A percentile compares a stretch with the other conserved stretches of the same genome.
These are phyloP conservation scores for Calidris pygmaea DNA, from an alignment of 2,113 vertebrate species.

Conservation along the genomic window DNA sequence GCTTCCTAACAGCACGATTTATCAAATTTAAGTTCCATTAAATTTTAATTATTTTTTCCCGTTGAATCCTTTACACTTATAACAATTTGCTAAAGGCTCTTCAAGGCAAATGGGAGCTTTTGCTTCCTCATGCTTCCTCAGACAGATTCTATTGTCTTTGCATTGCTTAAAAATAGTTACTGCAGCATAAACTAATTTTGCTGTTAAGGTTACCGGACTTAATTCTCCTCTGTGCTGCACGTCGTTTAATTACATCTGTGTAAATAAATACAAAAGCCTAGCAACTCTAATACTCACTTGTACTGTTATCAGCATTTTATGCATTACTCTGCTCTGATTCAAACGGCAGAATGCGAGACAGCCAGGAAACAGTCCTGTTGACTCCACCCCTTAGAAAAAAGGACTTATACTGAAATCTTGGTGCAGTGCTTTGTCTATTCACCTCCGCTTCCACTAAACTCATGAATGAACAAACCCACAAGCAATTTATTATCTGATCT, in stretches of 20 bases:
- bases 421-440: neutral
- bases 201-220: neutral
- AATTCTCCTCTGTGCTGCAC: neutral
- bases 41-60: constrained; percentile 30
- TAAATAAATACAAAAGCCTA: neutral
- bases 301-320: neutral
- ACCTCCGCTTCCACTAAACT: neutral
- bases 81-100: constrained; percentile 9
- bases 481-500: neutral
- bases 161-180: constrained; percentile 26
- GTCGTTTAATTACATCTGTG: neutral
- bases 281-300: neutral
- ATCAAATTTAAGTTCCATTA: constrained; percentile 23
- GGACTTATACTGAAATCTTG: neutral
- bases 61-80: constrained; percentile 18
- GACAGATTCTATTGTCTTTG: neutral
- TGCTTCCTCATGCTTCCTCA: neutral
- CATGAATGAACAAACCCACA: constrained; percentile 23
- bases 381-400: neutral
- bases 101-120: neutral
- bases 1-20: constrained; percentile 2
- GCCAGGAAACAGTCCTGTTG: neutral
- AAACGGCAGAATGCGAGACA: neutral
- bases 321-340: neutral
- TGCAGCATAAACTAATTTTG: neutral